Conservation (phyloP, 2,888 invertebrate genomes). For the Thecocarcelia acutangulata region DNA sequence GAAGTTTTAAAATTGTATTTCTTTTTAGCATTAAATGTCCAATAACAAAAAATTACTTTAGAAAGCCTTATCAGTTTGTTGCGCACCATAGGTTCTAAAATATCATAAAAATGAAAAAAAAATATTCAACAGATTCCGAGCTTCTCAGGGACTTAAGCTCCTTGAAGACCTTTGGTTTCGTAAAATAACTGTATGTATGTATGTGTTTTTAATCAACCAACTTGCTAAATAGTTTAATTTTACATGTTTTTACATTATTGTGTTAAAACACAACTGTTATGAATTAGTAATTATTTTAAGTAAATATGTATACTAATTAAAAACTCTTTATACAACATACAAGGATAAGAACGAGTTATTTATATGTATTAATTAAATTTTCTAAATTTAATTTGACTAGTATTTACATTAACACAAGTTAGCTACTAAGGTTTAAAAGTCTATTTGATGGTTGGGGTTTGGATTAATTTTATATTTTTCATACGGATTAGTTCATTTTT, state of each 20-base stretch:
- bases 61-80: neutral
- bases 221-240: slow-evolving; percentile 7
- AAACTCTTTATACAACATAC: slow-evolving; percentile 43
- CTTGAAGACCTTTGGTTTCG: neutral
- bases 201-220: too few species aligned
- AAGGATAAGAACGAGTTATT: slow-evolving; percentile 3
- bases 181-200: neutral
- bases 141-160: neutral
- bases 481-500: slow-evolving; percentile 48
- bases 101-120: slow-evolving; percentile 2
- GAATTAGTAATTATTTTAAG: slow-evolving; percentile 49
- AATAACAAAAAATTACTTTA: too few species aligned
- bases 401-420: slow-evolving; percentile 63
- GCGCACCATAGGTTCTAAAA: neutral
- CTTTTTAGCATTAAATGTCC: too few species aligned
- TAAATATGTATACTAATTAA: slow-evolving; percentile 43
- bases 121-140: neutral
- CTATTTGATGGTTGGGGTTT: slow-evolving; percentile 7
- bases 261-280: slow-evolving; percentile 23
- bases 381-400: slow-evolving; percentile 43
- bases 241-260: slow-evolving; percentile 21
- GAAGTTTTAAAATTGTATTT: too few species aligned
- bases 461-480: slow-evolving; percentile 6
- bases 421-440: slow-evolving; percentile 55
- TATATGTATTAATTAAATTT: slow-evolving; percentile 25